Conservation (phyloP, 1,140 invertebrate species). For the Cephus cinctus region DNA sequence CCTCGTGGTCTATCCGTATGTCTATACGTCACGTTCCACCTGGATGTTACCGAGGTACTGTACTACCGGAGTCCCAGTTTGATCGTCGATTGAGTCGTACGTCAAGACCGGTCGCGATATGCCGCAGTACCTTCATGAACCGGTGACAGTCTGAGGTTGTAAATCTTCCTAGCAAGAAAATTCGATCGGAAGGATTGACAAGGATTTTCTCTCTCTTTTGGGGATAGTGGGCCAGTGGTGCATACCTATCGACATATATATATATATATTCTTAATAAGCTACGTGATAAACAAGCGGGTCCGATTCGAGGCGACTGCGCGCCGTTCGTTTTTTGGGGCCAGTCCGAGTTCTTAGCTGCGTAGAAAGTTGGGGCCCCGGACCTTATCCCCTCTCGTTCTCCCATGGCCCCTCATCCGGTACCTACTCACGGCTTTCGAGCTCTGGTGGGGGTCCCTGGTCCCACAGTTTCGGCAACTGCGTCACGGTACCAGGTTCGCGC, state of each 20-base stretch:
- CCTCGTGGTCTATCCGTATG: neutral
- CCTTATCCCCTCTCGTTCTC: constrained; percentile 6
- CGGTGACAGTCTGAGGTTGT: too few species aligned
- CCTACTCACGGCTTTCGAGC: constrained; percentile 5
- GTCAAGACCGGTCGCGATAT: too few species aligned
- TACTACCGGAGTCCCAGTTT: too few species aligned
- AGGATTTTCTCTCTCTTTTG: too few species aligned
- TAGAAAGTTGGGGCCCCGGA: constrained; percentile 34
- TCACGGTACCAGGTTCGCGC: constrained; percentile 33
- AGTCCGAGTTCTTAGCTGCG: constrained; percentile 21
- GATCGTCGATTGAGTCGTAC: too few species aligned
- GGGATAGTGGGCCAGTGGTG: neutral
- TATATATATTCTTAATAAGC: neutral
- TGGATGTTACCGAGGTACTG: too few species aligned
- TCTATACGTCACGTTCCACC: too few species aligned
- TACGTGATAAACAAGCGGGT: constrained; percentile 18
- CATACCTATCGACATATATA: neutral
- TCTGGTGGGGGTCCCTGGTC: constrained; percentile 22
- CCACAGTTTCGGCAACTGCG: constrained; percentile 43
- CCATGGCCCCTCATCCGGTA: constrained; percentile 3
- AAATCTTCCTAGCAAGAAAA: too few species aligned
- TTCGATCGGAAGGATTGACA: too few species aligned
- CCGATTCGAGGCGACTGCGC: neutral
- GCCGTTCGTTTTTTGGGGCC: constrained; percentile 26
- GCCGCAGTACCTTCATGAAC: too few species aligned